Base-by-base conservation (phyloP, 2,113 vertebrate species). In the Brachionichthys hirsutus region DNA sequence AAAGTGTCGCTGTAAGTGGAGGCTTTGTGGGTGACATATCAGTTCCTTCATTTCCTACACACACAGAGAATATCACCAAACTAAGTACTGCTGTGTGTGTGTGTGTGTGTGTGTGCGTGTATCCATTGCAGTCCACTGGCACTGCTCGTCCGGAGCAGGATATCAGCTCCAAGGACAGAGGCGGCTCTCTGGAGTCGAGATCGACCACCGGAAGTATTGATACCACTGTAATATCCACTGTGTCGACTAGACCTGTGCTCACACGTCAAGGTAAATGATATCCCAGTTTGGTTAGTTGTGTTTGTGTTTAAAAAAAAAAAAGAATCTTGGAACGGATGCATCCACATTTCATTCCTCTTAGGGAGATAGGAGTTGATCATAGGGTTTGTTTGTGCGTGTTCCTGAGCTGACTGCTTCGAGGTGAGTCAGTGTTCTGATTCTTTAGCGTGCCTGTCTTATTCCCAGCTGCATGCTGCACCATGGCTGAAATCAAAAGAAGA, bases 131-230 rank as follows among this genome's bases (percentile, higher is more conserved):
- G 94, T 93, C 92, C 14, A 87, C 88, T 55, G 83, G 69, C 2
- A 66, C 60, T 12, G 71, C 62, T 0, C 91, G 85, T 75, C 69
- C 64, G 9, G 91, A 92, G 22, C 91, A 93, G 55, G 88, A 94
- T 45, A 85, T 88, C 67, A 83, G 76, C 68, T 89, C 90, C 81
- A 91, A 82, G 63, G 93, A 92, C 77, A 84, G 87, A 74, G 84
- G 84, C 24, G 62, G 62, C 46, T 85, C 63, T 61, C 36, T 73
- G 5, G 86, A 78, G 43, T 73, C 75, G 1, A 76, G 63, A 47
- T 78, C 73, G 75, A 73, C 70, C 49, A 42, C 63, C 2, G 82
- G 67, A 41, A 73, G 76, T 49, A 78, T 77, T 11, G 75, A 85
- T 54, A 67, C 52, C 65, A 82, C 80, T 42, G 60, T 48, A 14